Conservation (phyloP, 2,797 vertebrate species). For the Platalea minor region DNA sequence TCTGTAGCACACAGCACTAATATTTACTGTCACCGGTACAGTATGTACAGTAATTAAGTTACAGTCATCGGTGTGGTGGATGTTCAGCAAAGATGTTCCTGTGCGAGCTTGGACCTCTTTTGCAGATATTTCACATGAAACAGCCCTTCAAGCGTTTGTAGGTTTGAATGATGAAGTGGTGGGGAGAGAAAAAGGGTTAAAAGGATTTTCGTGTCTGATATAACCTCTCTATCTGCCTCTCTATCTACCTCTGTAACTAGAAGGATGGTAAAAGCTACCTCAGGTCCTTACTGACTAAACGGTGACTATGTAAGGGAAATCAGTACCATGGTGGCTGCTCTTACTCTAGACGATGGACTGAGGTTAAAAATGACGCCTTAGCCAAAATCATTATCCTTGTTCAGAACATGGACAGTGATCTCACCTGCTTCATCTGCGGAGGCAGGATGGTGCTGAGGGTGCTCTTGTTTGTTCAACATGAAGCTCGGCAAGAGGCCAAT, state of each 20-base stretch:
- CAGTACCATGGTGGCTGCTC: no score
- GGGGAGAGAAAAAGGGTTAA: background rate
- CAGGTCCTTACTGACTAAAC: background rate
- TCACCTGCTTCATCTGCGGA: background rate
- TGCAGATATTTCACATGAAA: background rate
- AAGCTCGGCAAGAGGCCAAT: background rate
- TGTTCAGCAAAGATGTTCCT: conserved; percentile 34
- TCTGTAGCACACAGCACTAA: conserved; percentile 57
- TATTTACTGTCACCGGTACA: conserved; percentile 59
- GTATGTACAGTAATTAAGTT: conserved; percentile 47
- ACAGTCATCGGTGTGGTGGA: background rate
- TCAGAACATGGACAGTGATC: rapidly evolving
- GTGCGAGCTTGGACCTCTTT: background rate
- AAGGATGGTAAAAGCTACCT: background rate
- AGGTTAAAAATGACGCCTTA: background rate
- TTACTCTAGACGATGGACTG: background rate
- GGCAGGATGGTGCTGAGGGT: background rate
- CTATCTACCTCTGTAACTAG: background rate
- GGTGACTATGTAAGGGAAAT: background rate
- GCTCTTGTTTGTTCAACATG: background rate
- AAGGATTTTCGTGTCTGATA: background rate
- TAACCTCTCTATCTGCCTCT: background rate
- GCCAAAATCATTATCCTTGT: rapidly evolving
- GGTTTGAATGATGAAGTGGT: background rate
- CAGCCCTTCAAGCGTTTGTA: background rate